Conservation (phyloP, 2,888 invertebrate species). For the Argyra leucocephala region DNA sequence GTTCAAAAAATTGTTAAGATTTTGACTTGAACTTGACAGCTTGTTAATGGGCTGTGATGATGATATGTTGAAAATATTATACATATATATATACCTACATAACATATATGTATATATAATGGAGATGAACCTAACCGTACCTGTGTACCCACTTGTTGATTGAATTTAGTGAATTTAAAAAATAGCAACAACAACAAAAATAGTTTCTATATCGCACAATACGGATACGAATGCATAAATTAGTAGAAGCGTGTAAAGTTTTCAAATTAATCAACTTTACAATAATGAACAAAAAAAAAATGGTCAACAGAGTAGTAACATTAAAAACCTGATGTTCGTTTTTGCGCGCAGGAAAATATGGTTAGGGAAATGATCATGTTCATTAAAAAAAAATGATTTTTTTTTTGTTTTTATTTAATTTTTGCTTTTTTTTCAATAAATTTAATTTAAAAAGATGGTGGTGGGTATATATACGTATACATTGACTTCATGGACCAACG, state of each 20-base stretch:
- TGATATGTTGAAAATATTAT: no score
- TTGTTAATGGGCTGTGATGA: neutral
- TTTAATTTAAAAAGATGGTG: neutral
- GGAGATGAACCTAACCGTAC: no score
- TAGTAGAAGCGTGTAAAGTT: neutral
- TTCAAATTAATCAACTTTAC: neutral
- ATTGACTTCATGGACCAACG: no score
- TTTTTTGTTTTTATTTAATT: neutral
- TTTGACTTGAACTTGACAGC: conserved; percentile 11
- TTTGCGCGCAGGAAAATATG: neutral
- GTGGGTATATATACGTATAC: no score
- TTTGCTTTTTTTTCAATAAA: neutral
- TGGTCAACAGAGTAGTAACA: no score
- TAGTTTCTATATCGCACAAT: no score
- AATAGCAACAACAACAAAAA: no score
- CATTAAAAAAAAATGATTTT: neutral
- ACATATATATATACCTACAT: no score
- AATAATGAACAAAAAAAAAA: no score
- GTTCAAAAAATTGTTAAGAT: conserved; percentile 2
- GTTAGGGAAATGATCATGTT: neutral
- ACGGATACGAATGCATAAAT: neutral
- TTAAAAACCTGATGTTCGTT: no score
- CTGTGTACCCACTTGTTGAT: neutral
- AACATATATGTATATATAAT: no score
- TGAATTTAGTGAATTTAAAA: neutral